Evolutionary conservation across 2,113 vertebrate species (phyloP), one percentile per base, ranked within the genome.

Genomic region (Oreochromis spilurus): DNA sequence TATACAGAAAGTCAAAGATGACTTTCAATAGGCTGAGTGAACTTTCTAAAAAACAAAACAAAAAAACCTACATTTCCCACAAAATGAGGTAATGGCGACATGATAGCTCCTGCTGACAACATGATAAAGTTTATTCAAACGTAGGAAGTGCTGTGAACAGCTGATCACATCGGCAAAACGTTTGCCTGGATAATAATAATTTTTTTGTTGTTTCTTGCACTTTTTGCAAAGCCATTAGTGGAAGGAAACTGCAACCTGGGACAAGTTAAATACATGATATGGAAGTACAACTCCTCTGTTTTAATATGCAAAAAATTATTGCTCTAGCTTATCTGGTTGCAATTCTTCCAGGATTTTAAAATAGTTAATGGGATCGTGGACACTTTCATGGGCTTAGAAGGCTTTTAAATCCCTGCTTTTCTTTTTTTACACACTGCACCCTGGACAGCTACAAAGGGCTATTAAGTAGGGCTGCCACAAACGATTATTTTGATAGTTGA

Each of bases 51-150:
- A 58, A 58, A 31, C 26, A 31, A 58, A 31, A 9, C 4, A 29
- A 58, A 58, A 58, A 58, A 34, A 60, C 57, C 57, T 34, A 62
- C 5, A 0, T n/a, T 62, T 62, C 58, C 58, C 58, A 36, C 31
- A 36, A 62, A 62, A 36, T 62, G 0, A 36, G 58, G 31, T 11
- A 34, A 34, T 34, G 34, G 34, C 34, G 6, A 34, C 34, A 34
- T 6, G 31, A 62, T 7, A 62, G 31, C 7, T 62, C 58, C 58
- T 36, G 17, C 58, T 62, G 0, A 62, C 9, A 62, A 62, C 58
- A 36, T 62, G 0, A 0, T 62, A 0, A 36, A 1, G 31, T 19
- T 62, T 62, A 19, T 62, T 62, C 58, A 19, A 62, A 34, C 1
- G 5, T 16, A 62, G 58, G 29, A 62, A 36, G 58, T 62, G 17